Evolutionary conservation across 1,140 invertebrate genomes (phyloP).

Genomic region (Hyles vespertilio): DNA sequence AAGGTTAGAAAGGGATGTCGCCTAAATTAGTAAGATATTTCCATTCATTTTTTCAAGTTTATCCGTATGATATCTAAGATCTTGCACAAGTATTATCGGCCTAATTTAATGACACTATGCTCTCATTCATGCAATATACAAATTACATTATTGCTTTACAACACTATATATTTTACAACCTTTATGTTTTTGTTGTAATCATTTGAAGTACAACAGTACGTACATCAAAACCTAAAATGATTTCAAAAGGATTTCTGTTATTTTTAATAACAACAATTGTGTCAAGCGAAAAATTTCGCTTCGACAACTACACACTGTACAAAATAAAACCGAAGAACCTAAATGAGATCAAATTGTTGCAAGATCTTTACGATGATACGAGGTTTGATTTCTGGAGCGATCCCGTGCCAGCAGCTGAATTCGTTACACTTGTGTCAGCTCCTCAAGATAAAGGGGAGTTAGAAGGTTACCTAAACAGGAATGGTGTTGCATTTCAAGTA

Average conservation of each 20-base stretch:
- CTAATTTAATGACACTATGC: not conserved
- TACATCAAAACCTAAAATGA: slow-evolving; percentile 23
- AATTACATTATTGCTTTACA: slow-evolving; percentile 3
- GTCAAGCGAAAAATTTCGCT: slow-evolving; percentile 37
- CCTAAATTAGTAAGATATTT: too few species aligned
- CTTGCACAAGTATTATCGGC: not conserved
- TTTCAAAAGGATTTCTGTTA: slow-evolving; percentile 23
- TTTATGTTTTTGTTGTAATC: too few species aligned
- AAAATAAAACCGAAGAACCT: slow-evolving; percentile 46
- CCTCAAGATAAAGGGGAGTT: slow-evolving; percentile 42
- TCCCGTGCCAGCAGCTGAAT: slow-evolving; percentile 29
- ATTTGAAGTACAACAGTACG: too few species aligned
- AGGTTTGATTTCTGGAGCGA: slow-evolving; percentile 57
- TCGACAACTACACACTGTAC: slow-evolving; percentile 52
- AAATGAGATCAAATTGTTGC: slow-evolving; percentile 36
- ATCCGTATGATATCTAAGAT: too few species aligned
- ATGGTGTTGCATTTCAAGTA: slow-evolving; percentile 40
- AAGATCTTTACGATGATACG: slow-evolving; percentile 34
- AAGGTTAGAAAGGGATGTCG: too few species aligned
- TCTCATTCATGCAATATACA: slow-evolving; percentile 1
- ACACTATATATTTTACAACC: slow-evolving; percentile 1
- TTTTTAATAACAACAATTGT: slow-evolving; percentile 15
- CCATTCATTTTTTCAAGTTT: too few species aligned
- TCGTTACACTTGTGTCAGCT: slow-evolving; percentile 45
- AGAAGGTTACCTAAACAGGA: slow-evolving; percentile 32